phyloP scores from a whole-genome alignment of 2,888 invertebrate species.

The Temnothorax unifasciatus region DNA sequence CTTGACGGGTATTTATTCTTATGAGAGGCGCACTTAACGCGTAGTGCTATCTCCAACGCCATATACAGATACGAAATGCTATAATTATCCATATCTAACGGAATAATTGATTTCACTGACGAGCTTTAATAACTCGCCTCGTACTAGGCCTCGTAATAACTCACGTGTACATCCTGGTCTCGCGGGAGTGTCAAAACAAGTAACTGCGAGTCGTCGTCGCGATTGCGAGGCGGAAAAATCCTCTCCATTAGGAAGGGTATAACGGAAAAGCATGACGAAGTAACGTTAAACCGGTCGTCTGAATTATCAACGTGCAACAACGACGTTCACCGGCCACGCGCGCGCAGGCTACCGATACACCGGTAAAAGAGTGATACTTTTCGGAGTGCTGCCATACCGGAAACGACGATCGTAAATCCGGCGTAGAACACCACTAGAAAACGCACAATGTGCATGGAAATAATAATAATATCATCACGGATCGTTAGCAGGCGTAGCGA shows the following conservation, averaged over 20 bases:
- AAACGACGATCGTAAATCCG: conserved; percentile 43
- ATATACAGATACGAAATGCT: conserved; percentile 42
- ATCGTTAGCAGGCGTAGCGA: conserved; percentile 52
- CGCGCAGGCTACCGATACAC: conserved; percentile 9
- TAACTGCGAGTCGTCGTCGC: conserved; percentile 27
- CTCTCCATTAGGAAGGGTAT: conserved; percentile 22
- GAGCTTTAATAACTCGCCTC: conserved; percentile 52
- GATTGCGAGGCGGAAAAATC: conserved; percentile 35
- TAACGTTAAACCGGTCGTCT: conserved; percentile 47
- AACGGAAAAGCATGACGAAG: conserved; percentile 35
- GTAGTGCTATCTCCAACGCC: conserved; percentile 28
- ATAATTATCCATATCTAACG: conserved; percentile 50
- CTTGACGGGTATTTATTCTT: conserved; percentile 44
- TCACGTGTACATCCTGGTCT: conserved; percentile 44
- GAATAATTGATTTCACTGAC: conserved; percentile 53
- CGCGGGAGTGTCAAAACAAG: conserved; percentile 39
- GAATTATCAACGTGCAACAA: conserved; percentile 33
- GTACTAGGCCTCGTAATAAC: conserved; percentile 20
- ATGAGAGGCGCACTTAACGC: conserved; percentile 29
- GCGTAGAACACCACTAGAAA: neutral
- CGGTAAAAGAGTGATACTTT: conserved; percentile 40
- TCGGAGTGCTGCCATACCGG: conserved; percentile 38
- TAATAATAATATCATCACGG: conserved; percentile 48
- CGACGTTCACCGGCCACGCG: conserved; percentile 18
- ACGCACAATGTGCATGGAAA: conserved; percentile 27